phyloP scores from a whole-genome alignment of 2,113 vertebrate species.

The Anhinga rufa region DNA sequence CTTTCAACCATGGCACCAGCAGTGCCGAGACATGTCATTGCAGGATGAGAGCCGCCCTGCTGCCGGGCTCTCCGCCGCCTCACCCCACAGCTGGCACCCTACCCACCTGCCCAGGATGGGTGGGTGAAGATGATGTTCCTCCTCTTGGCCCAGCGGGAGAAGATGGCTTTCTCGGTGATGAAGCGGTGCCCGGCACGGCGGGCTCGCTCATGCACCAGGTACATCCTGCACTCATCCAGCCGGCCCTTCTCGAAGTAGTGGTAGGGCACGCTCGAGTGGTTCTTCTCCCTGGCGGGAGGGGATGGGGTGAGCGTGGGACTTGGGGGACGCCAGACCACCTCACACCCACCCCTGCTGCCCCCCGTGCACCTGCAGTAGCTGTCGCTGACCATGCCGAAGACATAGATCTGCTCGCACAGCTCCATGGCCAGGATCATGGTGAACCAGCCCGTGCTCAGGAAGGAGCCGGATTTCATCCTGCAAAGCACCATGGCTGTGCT shows the following conservation, averaged over 20 bases:
- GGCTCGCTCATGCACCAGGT: constrained; percentile 81
- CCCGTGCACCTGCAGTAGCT: constrained; percentile 82
- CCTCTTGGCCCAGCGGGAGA: constrained; percentile 87
- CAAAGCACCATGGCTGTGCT: fast-evolving
- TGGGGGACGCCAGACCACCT: fast-evolving
- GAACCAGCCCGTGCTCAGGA: constrained; percentile 96
- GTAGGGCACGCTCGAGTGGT: constrained; percentile 82
- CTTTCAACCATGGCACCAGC: fast-evolving
- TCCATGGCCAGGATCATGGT: constrained; percentile 92
- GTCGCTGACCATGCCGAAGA: constrained; percentile 92
- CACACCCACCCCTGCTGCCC: fast-evolving
- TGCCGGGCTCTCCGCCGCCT: fast-evolving
- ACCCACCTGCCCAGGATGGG: constrained; percentile 74
- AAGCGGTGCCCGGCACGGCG: constrained; percentile 86
- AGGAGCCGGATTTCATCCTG: constrained; percentile 91
- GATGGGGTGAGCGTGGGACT: background rate
- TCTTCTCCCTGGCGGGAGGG: constrained; percentile 54
- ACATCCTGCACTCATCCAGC: constrained; percentile 87
- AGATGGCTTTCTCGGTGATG: constrained; percentile 93
- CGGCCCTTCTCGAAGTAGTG: constrained; percentile 89
- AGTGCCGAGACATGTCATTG: fast-evolving
- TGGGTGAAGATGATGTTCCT: constrained; percentile 81
- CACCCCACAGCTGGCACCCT: fast-evolving
- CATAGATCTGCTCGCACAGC: constrained; percentile 82
- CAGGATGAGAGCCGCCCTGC: background rate